These are phyloP conservation scores for Notothenia rossii DNA, from an alignment of 2,113 vertebrate genomes.

Conservation along the genomic window DNA sequence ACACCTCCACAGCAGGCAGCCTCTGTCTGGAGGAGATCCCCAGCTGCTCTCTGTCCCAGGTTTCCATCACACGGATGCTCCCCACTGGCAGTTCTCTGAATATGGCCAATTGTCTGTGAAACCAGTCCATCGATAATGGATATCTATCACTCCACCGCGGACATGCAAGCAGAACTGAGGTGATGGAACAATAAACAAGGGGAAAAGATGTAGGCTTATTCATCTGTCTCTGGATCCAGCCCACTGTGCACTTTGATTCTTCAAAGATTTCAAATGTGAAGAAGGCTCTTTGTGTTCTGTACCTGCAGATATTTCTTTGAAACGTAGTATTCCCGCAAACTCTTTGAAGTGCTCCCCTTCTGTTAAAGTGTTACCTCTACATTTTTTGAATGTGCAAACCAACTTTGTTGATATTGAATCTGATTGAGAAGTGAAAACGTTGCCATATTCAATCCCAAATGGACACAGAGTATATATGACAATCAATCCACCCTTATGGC, in stretches of 20 bases:
- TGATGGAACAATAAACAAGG: slow-evolving; percentile 52
- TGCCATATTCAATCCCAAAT: no score
- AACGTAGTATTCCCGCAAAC: neutral
- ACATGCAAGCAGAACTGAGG: slow-evolving; percentile 44
- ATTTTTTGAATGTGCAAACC: no score
- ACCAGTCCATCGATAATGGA: slow-evolving; percentile 59
- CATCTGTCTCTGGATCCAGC: slow-evolving; percentile 5
- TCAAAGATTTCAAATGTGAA: slow-evolving; percentile 30
- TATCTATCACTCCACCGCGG: slow-evolving; percentile 23
- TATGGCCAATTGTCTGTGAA: slow-evolving; percentile 56
- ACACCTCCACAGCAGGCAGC: slow-evolving; percentile 44
- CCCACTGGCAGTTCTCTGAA: slow-evolving; percentile 36
- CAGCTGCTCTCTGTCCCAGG: slow-evolving; percentile 59
- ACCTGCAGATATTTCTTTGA: neutral
- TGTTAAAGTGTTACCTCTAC: no score
- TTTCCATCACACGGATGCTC: slow-evolving; percentile 40
- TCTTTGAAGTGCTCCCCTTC: no score
- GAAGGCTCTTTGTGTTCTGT: neutral
- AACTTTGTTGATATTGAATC: no score
- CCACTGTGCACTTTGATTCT: slow-evolving; percentile 6
- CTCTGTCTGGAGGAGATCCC: slow-evolving; percentile 62
- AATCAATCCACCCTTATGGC: no score
- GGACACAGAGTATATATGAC: no score
- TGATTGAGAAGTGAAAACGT: no score
- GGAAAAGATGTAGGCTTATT: slow-evolving; percentile 20